A percentile compares a stretch with the other conserved stretches of the same genome.
These are phyloP conservation scores for Quiscalus mexicanus DNA, from an alignment of 2,113 vertebrate genomes.

Conservation along the genomic window DNA sequence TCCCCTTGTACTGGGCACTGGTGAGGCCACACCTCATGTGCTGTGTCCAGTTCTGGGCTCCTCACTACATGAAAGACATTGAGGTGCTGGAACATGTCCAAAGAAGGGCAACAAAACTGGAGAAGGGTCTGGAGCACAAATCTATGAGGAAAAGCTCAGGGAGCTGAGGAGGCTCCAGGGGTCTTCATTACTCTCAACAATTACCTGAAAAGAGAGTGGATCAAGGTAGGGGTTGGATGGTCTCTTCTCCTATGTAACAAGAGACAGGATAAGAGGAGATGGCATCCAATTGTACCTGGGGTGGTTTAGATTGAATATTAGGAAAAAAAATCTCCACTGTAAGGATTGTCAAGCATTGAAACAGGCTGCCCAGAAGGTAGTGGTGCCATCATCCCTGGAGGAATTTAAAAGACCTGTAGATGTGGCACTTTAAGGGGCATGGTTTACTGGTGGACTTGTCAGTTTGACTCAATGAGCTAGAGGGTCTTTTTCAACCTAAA, in stretches of 20 bases:
- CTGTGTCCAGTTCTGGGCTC: not conserved
- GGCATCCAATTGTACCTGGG: no score
- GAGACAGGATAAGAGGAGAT: not conserved
- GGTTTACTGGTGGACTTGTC: not conserved
- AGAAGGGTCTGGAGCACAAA: not conserved
- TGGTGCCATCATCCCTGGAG: not conserved
- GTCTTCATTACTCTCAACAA: not conserved
- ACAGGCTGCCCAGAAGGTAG: not conserved
- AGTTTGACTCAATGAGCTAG: not conserved
- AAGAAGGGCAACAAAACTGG: not conserved
- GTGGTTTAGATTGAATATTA: not conserved
- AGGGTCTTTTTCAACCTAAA: not conserved
- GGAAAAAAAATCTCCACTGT: not conserved
- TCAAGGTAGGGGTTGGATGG: accelerated
- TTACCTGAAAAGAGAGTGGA: not conserved
- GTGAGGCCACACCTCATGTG: accelerated
- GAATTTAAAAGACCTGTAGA: not conserved
- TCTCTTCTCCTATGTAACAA: not conserved
- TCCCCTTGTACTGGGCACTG: accelerated
- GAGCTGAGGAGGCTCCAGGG: not conserved
- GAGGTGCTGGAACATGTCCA: accelerated
- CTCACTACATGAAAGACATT: not conserved
- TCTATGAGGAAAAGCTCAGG: not conserved
- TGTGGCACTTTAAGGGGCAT: not conserved
- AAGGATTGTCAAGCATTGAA: not conserved